Percentiles rank a stretch among this genome's conserved stretches.
Evolutionary conservation across 2,888 invertebrate genomes (phyloP).

Genomic region (Orthonevra nobilis): DNA sequence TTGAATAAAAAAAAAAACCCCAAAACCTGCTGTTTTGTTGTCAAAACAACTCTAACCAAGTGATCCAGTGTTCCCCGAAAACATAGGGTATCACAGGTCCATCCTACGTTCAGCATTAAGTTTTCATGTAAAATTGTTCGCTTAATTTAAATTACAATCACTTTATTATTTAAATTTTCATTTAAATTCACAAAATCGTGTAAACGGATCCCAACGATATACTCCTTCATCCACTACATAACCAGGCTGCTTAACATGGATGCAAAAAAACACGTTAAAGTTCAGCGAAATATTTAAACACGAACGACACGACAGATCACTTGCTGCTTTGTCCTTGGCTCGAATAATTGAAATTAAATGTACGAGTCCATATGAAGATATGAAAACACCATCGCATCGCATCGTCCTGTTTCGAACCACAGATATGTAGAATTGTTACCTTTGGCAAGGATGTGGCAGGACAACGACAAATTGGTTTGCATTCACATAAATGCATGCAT

Average conservation of each 20-base stretch:
- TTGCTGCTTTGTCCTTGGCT: conserved; percentile 60
- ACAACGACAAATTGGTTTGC: conserved; percentile 1
- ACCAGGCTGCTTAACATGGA: too few relatives aligned
- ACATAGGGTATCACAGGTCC: too few relatives aligned
- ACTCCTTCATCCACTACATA: too few relatives aligned
- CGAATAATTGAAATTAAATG: conserved; percentile 62
- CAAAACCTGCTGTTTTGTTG: too few relatives aligned
- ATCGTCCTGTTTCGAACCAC: too few relatives aligned
- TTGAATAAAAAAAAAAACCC: too few relatives aligned
- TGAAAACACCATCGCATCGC: too few relatives aligned
- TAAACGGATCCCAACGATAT: background rate
- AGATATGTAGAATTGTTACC: too few relatives aligned
- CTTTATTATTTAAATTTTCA: conserved; percentile 54
- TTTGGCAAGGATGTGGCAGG: background rate
- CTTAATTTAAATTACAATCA: conserved; percentile 22
- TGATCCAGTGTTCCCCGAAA: too few relatives aligned
- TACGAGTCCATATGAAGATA: conserved; percentile 13
- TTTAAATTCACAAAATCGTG: conserved; percentile 50
- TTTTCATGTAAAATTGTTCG: too few relatives aligned
- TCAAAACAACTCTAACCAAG: too few relatives aligned
- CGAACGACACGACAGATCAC: conserved; percentile 57
- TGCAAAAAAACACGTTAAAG: conserved; percentile 2
- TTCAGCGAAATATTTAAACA: conserved; percentile 35
- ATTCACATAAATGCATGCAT: background rate
- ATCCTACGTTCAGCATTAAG: too few relatives aligned